A percentile compares a stretch with the other conserved stretches of the same genome.
Evolutionary conservation across 2,113 vertebrate species (phyloP).

Genomic region (Formicarius rufipectus): DNA sequence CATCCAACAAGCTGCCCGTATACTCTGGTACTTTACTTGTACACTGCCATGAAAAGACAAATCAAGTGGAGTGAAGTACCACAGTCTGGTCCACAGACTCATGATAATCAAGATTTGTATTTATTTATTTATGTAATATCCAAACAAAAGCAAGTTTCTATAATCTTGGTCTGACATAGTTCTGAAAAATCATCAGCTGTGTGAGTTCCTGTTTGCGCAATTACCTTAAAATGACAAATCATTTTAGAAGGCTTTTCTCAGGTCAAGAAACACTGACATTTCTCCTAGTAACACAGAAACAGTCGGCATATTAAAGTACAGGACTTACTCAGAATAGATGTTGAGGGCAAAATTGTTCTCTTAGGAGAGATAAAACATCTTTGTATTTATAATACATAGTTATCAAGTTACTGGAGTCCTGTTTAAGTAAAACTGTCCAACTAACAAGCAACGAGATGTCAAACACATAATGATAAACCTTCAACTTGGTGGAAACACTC

Average conservation of each 20-base stretch:
- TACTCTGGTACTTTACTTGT: background rate
- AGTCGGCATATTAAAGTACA: constrained; percentile 32
- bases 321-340: constrained; percentile 16
- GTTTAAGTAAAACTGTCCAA: constrained; percentile 34
- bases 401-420: background rate
- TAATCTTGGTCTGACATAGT: background rate
- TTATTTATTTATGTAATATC: background rate
- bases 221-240: constrained; percentile 2
- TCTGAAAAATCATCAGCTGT: background rate
- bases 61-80: background rate
- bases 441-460: constrained; percentile 14
- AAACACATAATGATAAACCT: constrained; percentile 13
- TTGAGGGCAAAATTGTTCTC: constrained; percentile 9
- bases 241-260: background rate
- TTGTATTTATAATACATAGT: constrained; percentile 16
- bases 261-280: constrained; percentile 38
- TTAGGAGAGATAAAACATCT: constrained; percentile 46
- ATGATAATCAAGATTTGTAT: background rate
- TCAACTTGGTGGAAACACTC: background rate
- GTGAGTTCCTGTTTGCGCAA: background rate
- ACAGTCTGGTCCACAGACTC: background rate
- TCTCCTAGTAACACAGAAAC: constrained; percentile 16
- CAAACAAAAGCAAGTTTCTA: background rate
- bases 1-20: background rate
- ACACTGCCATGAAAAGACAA: background rate